phyloP scores from a whole-genome alignment of 2,797 vertebrate species.

The Pseudochirops corinnae region DNA sequence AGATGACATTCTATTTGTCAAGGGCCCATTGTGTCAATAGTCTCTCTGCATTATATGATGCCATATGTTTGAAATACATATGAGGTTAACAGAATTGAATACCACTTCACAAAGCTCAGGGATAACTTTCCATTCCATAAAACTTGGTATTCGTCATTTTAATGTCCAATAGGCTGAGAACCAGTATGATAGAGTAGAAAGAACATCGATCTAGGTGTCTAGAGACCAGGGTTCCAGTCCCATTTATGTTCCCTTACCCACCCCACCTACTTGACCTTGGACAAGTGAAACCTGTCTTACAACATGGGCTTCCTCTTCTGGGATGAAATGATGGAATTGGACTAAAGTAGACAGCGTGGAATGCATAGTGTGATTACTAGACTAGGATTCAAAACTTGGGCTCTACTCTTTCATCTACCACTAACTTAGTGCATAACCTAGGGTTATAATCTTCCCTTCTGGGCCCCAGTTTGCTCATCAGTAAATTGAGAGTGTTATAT shows the following conservation, averaged over 20 bases:
- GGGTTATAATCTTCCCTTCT: neutral
- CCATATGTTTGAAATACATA: neutral
- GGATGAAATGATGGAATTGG: neutral
- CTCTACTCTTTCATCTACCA: neutral
- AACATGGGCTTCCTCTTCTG: neutral
- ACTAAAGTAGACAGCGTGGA: neutral
- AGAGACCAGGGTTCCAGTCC: neutral
- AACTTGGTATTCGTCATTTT: neutral
- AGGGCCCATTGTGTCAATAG: neutral
- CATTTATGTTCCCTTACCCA: neutral
- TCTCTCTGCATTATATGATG: neutral
- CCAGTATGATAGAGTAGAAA: neutral
- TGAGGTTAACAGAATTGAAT: neutral
- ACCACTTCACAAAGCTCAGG: neutral
- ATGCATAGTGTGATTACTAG: neutral
- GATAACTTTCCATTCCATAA: constrained; percentile 6
- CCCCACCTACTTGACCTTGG: neutral
- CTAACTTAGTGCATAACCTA: neutral
- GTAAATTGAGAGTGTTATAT: neutral
- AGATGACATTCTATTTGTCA: neutral
- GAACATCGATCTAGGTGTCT: neutral
- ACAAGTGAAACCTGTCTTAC: neutral
- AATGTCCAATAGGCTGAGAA: neutral
- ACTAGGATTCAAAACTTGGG: neutral
- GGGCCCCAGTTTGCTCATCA: neutral